Evolutionary conservation across 2,113 vertebrate species (phyloP).

Genomic region (Casuarius casuarius): DNA sequence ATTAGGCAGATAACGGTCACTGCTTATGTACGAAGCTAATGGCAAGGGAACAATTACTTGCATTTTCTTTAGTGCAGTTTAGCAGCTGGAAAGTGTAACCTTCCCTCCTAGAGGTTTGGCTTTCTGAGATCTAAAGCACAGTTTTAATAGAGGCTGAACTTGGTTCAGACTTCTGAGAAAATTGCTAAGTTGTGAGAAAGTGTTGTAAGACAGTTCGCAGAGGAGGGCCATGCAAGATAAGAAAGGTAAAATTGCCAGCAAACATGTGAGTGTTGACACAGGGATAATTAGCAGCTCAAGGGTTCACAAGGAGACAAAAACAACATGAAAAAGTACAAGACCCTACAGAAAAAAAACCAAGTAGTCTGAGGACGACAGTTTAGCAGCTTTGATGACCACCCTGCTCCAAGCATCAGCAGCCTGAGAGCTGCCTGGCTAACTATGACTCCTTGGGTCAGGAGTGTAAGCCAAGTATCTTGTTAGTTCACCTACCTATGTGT

Average conservation of each 20-base stretch:
- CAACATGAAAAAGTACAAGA: not conserved
- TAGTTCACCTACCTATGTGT: not conserved
- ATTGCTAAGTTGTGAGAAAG: not conserved
- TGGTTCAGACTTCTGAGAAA: not conserved
- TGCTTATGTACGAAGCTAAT: rapidly evolving
- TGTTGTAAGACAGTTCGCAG: rapidly evolving
- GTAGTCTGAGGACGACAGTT: not conserved
- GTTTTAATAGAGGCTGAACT: not conserved
- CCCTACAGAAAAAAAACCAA: not conserved
- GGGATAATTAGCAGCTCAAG: not conserved
- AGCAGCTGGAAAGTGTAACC: not conserved
- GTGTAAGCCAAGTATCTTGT: rapidly evolving
- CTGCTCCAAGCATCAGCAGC: not conserved
- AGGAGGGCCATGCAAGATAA: not conserved
- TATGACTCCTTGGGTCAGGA: rapidly evolving
- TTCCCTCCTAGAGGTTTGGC: not conserved
- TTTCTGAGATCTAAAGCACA: not conserved
- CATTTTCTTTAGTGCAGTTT: not conserved
- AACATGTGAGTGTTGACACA: not conserved
- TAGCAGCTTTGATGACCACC: not conserved
- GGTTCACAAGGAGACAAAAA: not conserved
- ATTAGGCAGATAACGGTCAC: not conserved
- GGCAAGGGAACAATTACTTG: not conserved
- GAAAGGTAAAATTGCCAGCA: not conserved
- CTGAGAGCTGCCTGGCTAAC: not conserved